Conservation (phyloP, 1,140 invertebrate species). For the Drosophila elegans region DNA sequence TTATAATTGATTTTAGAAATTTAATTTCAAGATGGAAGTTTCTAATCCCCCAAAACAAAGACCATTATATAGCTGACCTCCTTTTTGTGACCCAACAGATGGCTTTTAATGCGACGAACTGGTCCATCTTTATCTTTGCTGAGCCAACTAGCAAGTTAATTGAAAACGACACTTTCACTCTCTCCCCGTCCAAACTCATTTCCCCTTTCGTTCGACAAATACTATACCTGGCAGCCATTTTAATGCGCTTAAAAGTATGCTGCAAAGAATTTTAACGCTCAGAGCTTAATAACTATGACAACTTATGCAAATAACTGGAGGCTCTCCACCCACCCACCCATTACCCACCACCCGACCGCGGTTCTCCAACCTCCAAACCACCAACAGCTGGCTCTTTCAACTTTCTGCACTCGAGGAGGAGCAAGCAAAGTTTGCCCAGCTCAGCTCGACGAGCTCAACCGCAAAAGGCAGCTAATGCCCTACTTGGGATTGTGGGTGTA, state of each 20-base stretch:
- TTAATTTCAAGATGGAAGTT: slow-evolving; percentile 7
- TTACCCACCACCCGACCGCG: background rate
- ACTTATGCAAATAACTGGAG: slow-evolving; percentile 78
- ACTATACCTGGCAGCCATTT: slow-evolving; percentile 56
- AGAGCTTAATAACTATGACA: slow-evolving; percentile 78
- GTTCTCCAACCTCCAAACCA: background rate
- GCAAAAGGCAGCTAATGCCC: slow-evolving; percentile 78
- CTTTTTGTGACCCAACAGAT: slow-evolving; percentile 27
- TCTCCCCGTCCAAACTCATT: background rate
- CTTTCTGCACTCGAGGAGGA: slow-evolving; percentile 38
- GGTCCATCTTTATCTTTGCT: slow-evolving; percentile 11
- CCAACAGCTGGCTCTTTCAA: slow-evolving; percentile 40
- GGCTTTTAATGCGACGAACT: slow-evolving; percentile 50
- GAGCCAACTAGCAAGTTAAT: slow-evolving; percentile 41
- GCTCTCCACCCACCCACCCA: slow-evolving; percentile 9
- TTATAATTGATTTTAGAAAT: background rate
- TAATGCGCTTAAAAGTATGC: slow-evolving; percentile 78
- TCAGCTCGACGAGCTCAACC: slow-evolving; percentile 42
- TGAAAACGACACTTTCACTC: slow-evolving; percentile 57
- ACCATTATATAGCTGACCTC: background rate
- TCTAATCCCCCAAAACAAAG: background rate
- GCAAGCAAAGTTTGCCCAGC: slow-evolving; percentile 43
- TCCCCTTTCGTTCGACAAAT: slow-evolving; percentile 17
- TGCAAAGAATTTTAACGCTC: slow-evolving; percentile 52
- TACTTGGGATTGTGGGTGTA: slow-evolving; percentile 9